These are phyloP conservation scores for Psix sp. DNA, from an alignment of 1,140 invertebrate species.

Conservation along the genomic window DNA sequence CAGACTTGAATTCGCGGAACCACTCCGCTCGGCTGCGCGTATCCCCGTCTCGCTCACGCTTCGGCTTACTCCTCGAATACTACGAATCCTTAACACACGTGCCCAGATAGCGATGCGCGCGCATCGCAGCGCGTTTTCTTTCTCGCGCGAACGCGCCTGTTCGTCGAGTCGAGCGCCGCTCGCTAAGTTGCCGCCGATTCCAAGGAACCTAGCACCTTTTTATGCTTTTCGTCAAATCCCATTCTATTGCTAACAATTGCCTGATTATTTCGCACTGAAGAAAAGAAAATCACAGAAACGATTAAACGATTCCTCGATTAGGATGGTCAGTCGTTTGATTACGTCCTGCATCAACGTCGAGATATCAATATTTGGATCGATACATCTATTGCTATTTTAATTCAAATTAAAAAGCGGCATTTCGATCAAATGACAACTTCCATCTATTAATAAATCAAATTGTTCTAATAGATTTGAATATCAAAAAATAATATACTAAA, in stretches of 20 bases:
- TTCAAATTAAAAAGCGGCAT: no score
- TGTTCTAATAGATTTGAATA: no score
- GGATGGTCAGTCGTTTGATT: no score
- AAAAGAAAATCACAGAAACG: no score
- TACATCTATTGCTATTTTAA: no score
- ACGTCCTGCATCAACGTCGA: no score
- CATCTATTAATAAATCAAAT: no score
- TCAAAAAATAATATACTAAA: no score
- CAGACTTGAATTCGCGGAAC: slow-evolving; percentile 65
- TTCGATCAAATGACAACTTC: no score
- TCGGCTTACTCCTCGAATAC: slow-evolving; percentile 72
- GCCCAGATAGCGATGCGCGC: slow-evolving; percentile 61
- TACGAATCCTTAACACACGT: slow-evolving; percentile 65
- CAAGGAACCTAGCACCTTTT: slow-evolving; percentile 27
- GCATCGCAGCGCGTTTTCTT: slow-evolving; percentile 29
- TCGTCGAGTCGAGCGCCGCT: slow-evolving; percentile 12
- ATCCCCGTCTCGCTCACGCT: slow-evolving; percentile 53
- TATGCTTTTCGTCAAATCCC: slow-evolving; percentile 23
- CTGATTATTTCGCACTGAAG: slow-evolving; percentile 1
- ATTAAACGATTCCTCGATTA: not conserved
- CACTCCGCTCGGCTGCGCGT: slow-evolving; percentile 47
- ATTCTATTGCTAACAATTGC: not conserved
- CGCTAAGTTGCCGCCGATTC: slow-evolving; percentile 21
- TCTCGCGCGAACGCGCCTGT: slow-evolving; percentile 34
- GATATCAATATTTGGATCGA: no score